phyloP scores from a whole-genome alignment of 2,888 invertebrate species.

The Euzophera pinguis region DNA sequence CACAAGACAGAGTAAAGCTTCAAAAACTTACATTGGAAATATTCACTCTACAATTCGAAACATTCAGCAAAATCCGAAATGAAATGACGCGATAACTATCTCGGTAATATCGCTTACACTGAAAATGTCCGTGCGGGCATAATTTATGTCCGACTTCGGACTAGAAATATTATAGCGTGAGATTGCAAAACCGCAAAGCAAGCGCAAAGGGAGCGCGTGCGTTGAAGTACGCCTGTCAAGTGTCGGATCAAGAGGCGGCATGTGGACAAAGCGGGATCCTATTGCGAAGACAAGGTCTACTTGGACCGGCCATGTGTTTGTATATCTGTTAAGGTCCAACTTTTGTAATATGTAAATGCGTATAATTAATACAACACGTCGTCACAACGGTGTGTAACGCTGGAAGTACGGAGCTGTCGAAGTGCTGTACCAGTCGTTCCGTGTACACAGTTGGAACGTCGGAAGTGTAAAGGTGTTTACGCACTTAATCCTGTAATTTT shows the following conservation, averaged over 20 bases:
- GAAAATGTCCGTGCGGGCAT: slow-evolving; percentile 5
- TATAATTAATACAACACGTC: no score
- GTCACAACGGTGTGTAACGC: no score
- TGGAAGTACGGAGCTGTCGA: no score
- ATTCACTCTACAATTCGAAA: slow-evolving; percentile 27
- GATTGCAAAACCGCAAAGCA: slow-evolving; percentile 5
- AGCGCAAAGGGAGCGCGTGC: slow-evolving; percentile 4
- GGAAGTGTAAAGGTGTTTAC: no score
- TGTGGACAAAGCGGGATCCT: slow-evolving; percentile 3
- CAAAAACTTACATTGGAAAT: slow-evolving; percentile 13
- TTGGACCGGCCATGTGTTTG: not conserved
- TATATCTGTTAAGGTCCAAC: not conserved
- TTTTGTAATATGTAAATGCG: no score
- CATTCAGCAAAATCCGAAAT: slow-evolving; percentile 11
- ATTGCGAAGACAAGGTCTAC: not conserved
- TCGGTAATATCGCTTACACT: slow-evolving; percentile 11
- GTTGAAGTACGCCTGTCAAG: slow-evolving; percentile 9
- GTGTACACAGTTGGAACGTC: no score
- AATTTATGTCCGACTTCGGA: slow-evolving; percentile 6
- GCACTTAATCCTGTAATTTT: no score
- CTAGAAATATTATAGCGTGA: slow-evolving; percentile 1
- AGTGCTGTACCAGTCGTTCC: no score
- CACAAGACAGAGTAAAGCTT: not conserved
- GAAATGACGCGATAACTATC: slow-evolving; percentile 9
- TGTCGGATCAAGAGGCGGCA: not conserved